Evolutionary conservation across 2,113 vertebrate species (phyloP), one percentile per base, ranked within the genome.

Genomic region (Phyllostomus hastatus): DNA sequence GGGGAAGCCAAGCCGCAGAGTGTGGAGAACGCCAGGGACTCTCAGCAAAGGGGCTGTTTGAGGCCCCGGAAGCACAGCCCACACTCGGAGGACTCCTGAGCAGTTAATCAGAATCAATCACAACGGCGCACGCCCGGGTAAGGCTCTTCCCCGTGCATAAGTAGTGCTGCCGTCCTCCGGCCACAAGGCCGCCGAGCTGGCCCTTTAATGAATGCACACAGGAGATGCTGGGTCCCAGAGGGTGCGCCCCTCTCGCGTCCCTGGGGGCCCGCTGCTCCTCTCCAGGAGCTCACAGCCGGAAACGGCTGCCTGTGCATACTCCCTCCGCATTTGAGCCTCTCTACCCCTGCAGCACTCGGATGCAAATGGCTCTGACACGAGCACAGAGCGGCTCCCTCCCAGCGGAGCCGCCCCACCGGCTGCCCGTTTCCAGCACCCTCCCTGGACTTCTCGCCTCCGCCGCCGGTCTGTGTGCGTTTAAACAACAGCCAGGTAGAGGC

Each of bases 401-500:
- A 70, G 67, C 76, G 52, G 69, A 88, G 86, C 78, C 79, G 92
- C 80, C 72, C 85, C 88, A 78, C 96, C 94, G 92, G 91, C 91
- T 59, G 90, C 97, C 66, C 46, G 10, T 88, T 88, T 43, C 11
- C 67, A 91, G 97, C 97, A 96, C 96, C 95, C 88, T 98, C 78
- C 86, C 72, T 7, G 12, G 61, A 66, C 73, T 70, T 31, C 69
- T 96, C 80, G 43, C 96, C 97, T 97, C 97, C 97, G 96, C 91
- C 95, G n/a, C n/a, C n/a, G n/a, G 96, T 97, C 57, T 90, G 81
- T 94, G 96, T 94, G 97, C 98, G 81, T 95, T 98, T 97, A 97
- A 97, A 93, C 85, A 94, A 97, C 95, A 97, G 95, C 78, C 94
- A 86, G 14, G 79, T 97, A 95, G 94, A 97, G 94, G 97, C 97